Evolutionary conservation across 2,797 vertebrate species (phyloP).

Genomic region (Falco rusticolus): DNA sequence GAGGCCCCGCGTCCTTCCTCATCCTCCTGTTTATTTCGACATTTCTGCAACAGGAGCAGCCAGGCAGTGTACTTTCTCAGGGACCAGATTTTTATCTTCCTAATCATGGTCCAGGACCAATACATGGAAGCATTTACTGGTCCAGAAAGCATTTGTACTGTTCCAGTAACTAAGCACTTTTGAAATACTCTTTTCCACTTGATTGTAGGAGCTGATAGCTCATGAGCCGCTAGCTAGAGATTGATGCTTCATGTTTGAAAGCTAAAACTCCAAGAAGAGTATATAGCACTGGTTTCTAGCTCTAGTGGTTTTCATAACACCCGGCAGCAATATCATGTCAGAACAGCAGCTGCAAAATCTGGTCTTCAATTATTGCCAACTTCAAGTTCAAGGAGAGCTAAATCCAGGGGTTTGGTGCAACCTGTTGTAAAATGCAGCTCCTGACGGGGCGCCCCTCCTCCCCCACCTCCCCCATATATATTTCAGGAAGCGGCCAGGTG

Average conservation of each 20-base stretch:
- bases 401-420: conserved; percentile 34
- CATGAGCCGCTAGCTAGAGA: conserved; percentile 57
- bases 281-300: conserved; percentile 43
- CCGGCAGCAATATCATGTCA: conserved; percentile 56
- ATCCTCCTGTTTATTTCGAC: conserved; percentile 20
- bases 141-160: conserved; percentile 63
- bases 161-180: conserved; percentile 66
- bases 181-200: conserved; percentile 65
- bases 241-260: conserved; percentile 74
- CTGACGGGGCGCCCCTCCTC: not conserved
- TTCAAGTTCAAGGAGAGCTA: conserved; percentile 43
- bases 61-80: conserved; percentile 25
- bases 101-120: conserved; percentile 34
- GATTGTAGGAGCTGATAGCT: conserved; percentile 71
- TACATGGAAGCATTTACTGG: conserved; percentile 56
- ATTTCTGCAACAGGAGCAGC: not conserved
- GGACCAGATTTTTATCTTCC: conserved; percentile 65
- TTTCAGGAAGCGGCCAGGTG: not conserved
- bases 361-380: conserved; percentile 54
- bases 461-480: not conserved
- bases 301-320: conserved; percentile 60
- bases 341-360: conserved; percentile 62
- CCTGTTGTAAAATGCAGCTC: not conserved
- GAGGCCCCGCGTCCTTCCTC: not conserved
- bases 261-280: conserved; percentile 52